These are phyloP conservation scores for Cataglyphis altisquamis DNA, from an alignment of 2,888 invertebrate species.

Conservation along the genomic window DNA sequence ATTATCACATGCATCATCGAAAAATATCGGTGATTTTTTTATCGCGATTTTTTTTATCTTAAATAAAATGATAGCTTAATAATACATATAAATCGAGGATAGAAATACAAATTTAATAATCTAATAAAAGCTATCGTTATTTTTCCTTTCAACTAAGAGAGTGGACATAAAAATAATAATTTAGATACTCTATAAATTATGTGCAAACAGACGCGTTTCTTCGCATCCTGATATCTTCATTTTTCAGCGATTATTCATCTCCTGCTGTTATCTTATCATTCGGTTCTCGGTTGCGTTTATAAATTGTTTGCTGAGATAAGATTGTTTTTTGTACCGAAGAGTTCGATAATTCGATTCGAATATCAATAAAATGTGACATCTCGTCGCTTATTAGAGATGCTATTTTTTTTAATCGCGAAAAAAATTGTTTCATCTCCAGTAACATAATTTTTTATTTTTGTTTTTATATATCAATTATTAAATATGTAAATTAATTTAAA, in stretches of 20 bases:
- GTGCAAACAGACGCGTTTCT: neutral
- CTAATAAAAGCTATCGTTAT: neutral
- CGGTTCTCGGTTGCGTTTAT: conserved; percentile 45
- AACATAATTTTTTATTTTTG: too few species aligned
- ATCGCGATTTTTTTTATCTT: neutral
- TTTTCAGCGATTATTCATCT: conserved; percentile 20
- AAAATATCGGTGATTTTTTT: conserved; percentile 3
- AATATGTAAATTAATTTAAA: neutral
- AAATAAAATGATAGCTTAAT: conserved; percentile 1
- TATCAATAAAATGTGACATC: conserved; percentile 31
- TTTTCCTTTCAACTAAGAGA: neutral
- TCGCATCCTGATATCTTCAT: neutral
- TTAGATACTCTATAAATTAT: neutral
- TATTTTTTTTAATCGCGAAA: neutral
- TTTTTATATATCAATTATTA: neutral
- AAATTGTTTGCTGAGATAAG: conserved; percentile 66
- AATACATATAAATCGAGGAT: neutral
- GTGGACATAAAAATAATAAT: neutral
- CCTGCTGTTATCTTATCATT: conserved; percentile 69
- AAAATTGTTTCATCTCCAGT: neutral
- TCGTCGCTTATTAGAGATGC: conserved; percentile 44
- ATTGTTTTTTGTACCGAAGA: conserved; percentile 46
- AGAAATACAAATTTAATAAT: neutral
- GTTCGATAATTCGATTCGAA: conserved; percentile 65
- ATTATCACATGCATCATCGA: conserved; percentile 9